These are phyloP conservation scores for Brachyopa scutellaris DNA, from an alignment of 2,888 invertebrate species.

Conservation along the genomic window DNA sequence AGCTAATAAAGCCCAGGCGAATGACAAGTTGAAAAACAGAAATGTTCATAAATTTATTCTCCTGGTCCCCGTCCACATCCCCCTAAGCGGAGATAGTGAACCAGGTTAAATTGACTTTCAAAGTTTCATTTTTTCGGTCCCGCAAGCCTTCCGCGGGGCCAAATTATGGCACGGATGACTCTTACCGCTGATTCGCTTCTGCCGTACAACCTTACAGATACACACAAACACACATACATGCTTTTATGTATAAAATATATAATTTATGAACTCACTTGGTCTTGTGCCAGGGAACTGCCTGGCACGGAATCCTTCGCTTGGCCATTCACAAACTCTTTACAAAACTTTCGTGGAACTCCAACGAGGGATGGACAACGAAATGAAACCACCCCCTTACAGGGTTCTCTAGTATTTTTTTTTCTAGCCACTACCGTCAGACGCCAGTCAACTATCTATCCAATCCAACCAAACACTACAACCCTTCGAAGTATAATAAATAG, in stretches of 20 bases:
- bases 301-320: constrained; percentile 70
- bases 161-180: constrained; percentile 67
- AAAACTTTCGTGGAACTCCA: constrained; percentile 69
- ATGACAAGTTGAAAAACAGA: constrained; percentile 51
- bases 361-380: constrained; percentile 75
- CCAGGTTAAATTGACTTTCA: constrained; percentile 72
- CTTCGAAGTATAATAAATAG: constrained; percentile 46
- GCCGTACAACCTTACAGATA: background rate
- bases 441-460: constrained; percentile 43
- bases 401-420: constrained; percentile 24
- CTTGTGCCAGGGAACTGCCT: constrained; percentile 66
- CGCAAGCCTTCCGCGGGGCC: constrained; percentile 61
- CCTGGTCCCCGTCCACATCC: constrained; percentile 1
- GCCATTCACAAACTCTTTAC: constrained; percentile 73
- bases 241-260: constrained; percentile 71
- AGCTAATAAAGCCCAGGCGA: constrained; percentile 27
- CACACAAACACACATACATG: constrained; percentile 7
- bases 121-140: constrained; percentile 64
- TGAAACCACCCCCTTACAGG: constrained; percentile 58
- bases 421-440: constrained; percentile 12
- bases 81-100: constrained; percentile 38
- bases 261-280: constrained; percentile 76
- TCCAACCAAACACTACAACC: constrained; percentile 43
- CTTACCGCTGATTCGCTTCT: constrained; percentile 45
- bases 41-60: constrained; percentile 55